phyloP scores from a whole-genome alignment of 2,888 invertebrate species.

The Aleiodes testaceus region DNA sequence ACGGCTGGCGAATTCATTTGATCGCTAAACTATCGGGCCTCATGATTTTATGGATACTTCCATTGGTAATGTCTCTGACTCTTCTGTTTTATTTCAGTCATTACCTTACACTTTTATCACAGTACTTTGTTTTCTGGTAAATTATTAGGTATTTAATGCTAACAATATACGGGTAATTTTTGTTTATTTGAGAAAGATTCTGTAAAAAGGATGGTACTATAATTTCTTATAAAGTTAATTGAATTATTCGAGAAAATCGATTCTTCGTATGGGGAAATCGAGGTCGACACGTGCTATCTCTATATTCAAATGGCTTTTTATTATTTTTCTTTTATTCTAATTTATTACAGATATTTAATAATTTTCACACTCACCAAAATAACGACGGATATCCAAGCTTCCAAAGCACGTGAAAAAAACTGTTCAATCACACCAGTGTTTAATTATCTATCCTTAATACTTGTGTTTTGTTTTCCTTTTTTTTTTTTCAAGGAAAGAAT shows the following conservation, averaged over 20 bases:
- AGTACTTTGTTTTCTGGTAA: neutral
- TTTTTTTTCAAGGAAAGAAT: neutral
- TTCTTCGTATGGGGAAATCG: neutral
- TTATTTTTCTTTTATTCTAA: neutral
- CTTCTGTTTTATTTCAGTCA: neutral
- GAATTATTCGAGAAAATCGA: neutral
- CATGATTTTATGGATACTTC: constrained; percentile 30
- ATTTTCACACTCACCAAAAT: constrained; percentile 29
- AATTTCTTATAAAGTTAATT: neutral
- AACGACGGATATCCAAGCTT: constrained; percentile 38
- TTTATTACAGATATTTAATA: neutral
- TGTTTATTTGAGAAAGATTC: neutral
- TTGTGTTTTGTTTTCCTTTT: neutral
- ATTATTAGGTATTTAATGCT: constrained; percentile 21
- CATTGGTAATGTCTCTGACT: constrained; percentile 4
- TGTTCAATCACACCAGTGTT: constrained; percentile 13
- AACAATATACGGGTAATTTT: constrained; percentile 26
- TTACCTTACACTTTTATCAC: constrained; percentile 4
- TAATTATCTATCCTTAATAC: constrained; percentile 1
- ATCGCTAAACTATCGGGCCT: constrained; percentile 44
- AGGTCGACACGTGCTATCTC: constrained; percentile 12
- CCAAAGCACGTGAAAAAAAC: constrained; percentile 13
- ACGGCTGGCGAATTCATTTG: constrained; percentile 53
- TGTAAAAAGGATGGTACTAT: too few species aligned
- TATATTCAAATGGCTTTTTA: neutral